Conservation (phyloP, 2,113 vertebrate genomes). For the Varanus komodoensis region DNA sequence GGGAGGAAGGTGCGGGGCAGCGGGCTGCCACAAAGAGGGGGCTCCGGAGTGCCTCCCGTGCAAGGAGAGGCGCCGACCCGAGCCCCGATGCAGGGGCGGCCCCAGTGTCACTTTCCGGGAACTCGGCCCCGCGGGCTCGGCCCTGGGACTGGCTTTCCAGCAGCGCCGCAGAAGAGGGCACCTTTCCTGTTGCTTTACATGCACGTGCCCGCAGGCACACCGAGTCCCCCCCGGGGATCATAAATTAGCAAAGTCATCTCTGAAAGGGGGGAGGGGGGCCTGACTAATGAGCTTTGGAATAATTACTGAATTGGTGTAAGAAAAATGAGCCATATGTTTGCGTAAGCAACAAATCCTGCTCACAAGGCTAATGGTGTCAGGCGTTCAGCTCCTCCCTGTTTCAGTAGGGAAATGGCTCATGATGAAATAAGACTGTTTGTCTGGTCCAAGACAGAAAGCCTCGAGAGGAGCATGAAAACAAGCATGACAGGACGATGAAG, state of each 20-base stretch:
- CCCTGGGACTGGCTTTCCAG: background rate
- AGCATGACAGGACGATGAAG: too few relatives aligned
- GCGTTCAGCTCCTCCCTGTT: constrained; percentile 11
- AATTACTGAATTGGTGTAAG: constrained; percentile 47
- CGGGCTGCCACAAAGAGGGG: background rate
- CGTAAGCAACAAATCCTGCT: constrained; percentile 23
- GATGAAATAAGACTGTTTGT: constrained; percentile 14
- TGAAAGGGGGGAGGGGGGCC: constrained; percentile 21
- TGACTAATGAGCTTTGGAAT: constrained; percentile 52
- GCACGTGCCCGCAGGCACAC: background rate
- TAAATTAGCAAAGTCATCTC: constrained; percentile 50
- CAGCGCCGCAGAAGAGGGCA: background rate
- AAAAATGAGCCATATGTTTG: constrained; percentile 13
- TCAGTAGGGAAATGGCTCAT: background rate
- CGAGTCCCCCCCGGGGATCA: constrained; percentile 27
- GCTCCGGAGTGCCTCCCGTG: constrained; percentile 44
- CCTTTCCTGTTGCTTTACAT: background rate
- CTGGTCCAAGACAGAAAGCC: background rate
- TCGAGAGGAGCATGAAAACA: constrained; percentile 20
- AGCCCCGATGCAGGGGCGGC: background rate
- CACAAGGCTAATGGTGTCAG: constrained; percentile 19
- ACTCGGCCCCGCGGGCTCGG: background rate
- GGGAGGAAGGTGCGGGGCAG: constrained; percentile 46
- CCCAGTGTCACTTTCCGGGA: background rate
- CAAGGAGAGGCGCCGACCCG: constrained; percentile 53